phyloP scores from a whole-genome alignment of 1,140 invertebrate genomes.

The Pseudomyrmex cubaensis region DNA sequence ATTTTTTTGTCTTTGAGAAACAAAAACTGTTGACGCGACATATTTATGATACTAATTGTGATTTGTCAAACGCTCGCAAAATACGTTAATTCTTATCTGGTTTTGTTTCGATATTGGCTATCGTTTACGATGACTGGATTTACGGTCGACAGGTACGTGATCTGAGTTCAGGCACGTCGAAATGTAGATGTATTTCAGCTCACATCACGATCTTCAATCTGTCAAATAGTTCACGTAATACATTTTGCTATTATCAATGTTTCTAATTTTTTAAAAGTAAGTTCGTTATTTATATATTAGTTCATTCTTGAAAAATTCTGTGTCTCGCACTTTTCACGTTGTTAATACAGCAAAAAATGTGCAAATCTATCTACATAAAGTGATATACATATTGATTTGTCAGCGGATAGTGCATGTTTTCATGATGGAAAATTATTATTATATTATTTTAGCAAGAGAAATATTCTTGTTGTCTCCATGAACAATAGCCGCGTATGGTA shows the following conservation, averaged over 20 bases:
- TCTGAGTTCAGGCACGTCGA: neutral
- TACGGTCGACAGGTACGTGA: slow-evolving; percentile 14
- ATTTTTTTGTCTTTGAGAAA: neutral
- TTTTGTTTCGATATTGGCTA: slow-evolving; percentile 26
- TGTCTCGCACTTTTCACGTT: neutral
- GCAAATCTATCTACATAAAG: neutral
- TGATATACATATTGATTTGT: neutral
- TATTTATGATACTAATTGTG: neutral
- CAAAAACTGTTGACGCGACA: neutral
- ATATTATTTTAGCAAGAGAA: slow-evolving; percentile 49
- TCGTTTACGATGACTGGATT: slow-evolving; percentile 34
- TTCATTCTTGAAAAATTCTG: slow-evolving; percentile 3
- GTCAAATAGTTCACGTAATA: slow-evolving; percentile 3
- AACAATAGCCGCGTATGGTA: neutral
- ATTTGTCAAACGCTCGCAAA: slow-evolving; percentile 2
- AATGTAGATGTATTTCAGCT: slow-evolving; percentile 33
- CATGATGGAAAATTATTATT: neutral
- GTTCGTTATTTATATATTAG: too few relatives aligned
- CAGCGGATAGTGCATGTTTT: neutral
- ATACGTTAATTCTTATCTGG: neutral
- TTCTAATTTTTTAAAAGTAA: neutral
- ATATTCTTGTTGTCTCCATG: slow-evolving; percentile 11
- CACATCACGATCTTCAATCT: neutral
- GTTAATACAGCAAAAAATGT: neutral
- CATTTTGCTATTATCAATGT: neutral